These are phyloP conservation scores for Rotaria socialis DNA, from an alignment of 2,888 invertebrate genomes.

Conservation along the genomic window DNA sequence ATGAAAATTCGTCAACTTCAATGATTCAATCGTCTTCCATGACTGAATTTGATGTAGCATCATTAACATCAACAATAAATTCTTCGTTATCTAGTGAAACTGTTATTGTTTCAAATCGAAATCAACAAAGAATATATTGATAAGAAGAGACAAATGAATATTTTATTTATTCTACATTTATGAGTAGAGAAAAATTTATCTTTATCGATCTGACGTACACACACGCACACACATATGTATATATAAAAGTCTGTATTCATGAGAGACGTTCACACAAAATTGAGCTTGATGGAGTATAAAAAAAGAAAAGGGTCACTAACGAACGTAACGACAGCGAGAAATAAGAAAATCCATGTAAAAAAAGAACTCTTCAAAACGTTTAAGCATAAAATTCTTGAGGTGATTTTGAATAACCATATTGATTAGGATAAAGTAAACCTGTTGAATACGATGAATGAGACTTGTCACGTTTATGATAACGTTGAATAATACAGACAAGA, in stretches of 20 bases:
- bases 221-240: neutral
- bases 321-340: neutral
- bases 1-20: neutral
- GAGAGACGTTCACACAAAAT: neutral
- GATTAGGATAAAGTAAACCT: constrained; percentile 32
- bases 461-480: constrained; percentile 28
- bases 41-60: neutral
- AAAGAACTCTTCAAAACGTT: neutral
- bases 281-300: neutral
- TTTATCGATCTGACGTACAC: neutral
- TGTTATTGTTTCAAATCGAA: neutral
- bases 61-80: neutral
- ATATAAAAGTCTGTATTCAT: neutral
- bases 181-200: neutral
- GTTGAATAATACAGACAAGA: constrained; percentile 24
- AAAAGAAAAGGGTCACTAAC: neutral
- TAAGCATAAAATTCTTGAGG: constrained; percentile 34
- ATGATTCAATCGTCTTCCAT: neutral
- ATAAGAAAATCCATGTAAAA: neutral
- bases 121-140: neutral
- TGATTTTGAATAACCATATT: constrained; percentile 30
- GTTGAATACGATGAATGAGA: constrained; percentile 14
- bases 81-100: neutral
- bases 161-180: constrained; percentile 29
- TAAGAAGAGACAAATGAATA: neutral